Conservation (phyloP, 2,888 invertebrate genomes). For the Macrosoma leucophasiata region DNA sequence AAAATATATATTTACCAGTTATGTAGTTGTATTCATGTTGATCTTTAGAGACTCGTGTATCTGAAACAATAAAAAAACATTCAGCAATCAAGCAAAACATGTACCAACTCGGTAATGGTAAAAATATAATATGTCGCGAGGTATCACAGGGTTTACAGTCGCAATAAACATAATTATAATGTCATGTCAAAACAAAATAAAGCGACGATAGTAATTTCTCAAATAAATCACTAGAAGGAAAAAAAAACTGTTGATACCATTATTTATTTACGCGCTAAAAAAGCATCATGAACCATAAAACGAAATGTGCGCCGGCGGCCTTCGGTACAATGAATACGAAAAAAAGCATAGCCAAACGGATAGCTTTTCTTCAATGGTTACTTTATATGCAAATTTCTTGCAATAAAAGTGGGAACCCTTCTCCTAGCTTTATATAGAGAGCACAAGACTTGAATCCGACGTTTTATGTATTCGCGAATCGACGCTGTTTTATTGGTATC, state of each 20-base stretch:
- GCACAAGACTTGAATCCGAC: conserved; percentile 65
- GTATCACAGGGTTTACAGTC: conserved; percentile 31
- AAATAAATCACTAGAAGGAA: conserved; percentile 55
- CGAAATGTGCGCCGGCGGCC: conserved; percentile 52
- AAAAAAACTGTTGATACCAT: conserved; percentile 61
- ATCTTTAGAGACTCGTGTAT: background rate
- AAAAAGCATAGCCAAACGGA: conserved; percentile 61
- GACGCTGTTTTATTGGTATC: conserved; percentile 70
- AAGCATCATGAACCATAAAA: conserved; percentile 67
- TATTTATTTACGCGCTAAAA: conserved; percentile 66
- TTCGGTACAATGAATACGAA: conserved; percentile 71
- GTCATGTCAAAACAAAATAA: conserved; percentile 46
- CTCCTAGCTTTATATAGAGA: conserved; percentile 66
- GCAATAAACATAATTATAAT: conserved; percentile 41
- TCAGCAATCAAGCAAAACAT: background rate
- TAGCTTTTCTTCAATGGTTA: conserved; percentile 76
- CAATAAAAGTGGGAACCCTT: conserved; percentile 73
- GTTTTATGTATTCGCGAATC: conserved; percentile 74
- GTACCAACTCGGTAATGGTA: no score
- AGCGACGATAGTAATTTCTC: conserved; percentile 35
- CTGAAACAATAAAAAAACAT: conserved; percentile 1
- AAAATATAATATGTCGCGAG: no score
- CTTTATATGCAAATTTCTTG: conserved; percentile 74
- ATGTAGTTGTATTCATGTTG: background rate
- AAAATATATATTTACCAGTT: background rate